Evolutionary conservation across 2,797 vertebrate species (phyloP).

Genomic region (Acanthiza pusilla): DNA sequence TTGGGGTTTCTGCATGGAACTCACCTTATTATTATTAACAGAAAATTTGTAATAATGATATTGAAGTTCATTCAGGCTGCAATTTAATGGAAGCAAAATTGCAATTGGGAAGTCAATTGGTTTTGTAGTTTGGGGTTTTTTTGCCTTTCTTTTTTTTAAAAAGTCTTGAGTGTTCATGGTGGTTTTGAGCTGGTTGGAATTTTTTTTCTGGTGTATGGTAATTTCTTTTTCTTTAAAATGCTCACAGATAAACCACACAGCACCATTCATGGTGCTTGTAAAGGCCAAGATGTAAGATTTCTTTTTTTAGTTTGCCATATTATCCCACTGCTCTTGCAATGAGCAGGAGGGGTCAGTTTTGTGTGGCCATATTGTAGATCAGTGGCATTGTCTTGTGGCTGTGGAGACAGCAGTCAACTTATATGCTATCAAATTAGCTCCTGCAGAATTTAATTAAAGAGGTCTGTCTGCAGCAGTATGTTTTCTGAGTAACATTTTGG

Average conservation of each 20-base stretch:
- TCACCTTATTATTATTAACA: background rate
- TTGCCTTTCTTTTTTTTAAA: background rate
- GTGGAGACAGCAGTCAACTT: background rate
- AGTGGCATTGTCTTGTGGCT: background rate
- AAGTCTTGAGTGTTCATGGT: background rate
- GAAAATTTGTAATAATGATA: background rate
- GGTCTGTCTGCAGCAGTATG: background rate
- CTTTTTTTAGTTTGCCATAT: background rate
- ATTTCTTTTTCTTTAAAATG: background rate
- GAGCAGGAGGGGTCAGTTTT: background rate
- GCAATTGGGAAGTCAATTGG: background rate
- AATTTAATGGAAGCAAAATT: background rate
- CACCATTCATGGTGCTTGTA: background rate
- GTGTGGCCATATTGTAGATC: background rate
- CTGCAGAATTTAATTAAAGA: conserved; percentile 21
- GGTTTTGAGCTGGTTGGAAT: background rate
- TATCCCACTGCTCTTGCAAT: background rate
- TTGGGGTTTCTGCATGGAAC: background rate
- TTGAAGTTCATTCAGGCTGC: background rate
- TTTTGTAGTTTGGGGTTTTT: rapidly evolving
- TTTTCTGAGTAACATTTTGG: background rate
- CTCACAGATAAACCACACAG: background rate
- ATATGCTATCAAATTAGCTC: background rate
- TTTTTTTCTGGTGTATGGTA: background rate
- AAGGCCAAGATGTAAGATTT: background rate